These are phyloP conservation scores for Muscicapa comitata DNA, from an alignment of 2,797 vertebrate species.

Conservation along the genomic window DNA sequence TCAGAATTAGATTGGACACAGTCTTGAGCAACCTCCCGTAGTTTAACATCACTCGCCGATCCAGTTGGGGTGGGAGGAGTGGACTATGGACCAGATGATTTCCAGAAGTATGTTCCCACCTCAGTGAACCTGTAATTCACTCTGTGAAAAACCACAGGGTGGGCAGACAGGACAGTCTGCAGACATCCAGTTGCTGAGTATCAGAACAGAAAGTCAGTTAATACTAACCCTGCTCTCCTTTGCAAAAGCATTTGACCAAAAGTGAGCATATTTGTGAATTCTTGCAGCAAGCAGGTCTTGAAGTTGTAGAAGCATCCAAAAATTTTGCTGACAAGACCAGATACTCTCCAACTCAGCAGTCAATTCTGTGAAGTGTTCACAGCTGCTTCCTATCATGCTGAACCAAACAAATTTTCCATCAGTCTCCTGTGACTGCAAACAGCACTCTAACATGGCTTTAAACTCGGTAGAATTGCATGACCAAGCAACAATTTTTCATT, in stretches of 20 bases:
- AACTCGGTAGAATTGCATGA: neutral
- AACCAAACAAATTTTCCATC: constrained; percentile 6
- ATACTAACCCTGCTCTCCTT: neutral
- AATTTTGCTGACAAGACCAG: constrained; percentile 2
- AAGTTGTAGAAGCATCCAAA: neutral
- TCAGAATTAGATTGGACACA: neutral
- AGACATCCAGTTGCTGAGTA: neutral
- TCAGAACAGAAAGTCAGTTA: neutral
- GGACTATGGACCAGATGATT: neutral
- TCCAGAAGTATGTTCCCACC: neutral
- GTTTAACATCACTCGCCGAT: rapidly evolving
- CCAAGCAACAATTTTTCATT: neutral
- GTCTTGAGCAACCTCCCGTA: neutral
- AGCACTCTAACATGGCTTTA: neutral
- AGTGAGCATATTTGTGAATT: neutral
- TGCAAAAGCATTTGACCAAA: neutral
- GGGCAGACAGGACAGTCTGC: neutral
- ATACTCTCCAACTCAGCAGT: neutral
- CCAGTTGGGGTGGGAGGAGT: rapidly evolving
- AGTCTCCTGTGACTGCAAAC: neutral
- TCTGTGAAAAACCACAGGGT: neutral
- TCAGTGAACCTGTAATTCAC: neutral
- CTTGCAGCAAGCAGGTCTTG: neutral
- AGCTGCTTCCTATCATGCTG: constrained; percentile 34
- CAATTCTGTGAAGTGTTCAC: constrained; percentile 33